These are phyloP conservation scores for Poecilia velifera DNA, from an alignment of 2,797 vertebrate genomes.

Conservation along the genomic window DNA sequence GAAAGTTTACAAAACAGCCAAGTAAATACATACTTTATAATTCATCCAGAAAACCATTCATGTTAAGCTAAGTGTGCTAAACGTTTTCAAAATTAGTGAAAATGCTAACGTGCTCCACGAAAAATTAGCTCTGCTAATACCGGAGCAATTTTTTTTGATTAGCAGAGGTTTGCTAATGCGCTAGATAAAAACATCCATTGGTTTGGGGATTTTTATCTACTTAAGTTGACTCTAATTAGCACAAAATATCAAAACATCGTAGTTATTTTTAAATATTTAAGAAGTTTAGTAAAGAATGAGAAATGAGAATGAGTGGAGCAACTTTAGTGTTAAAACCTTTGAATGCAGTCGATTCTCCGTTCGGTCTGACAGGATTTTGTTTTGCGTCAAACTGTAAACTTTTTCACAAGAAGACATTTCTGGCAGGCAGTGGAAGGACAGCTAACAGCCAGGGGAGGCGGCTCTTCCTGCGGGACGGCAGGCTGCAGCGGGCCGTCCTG, in stretches of 20 bases:
- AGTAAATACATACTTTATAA: too few species aligned
- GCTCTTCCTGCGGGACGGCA: slow-evolving; percentile 19
- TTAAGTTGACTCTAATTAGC: neutral
- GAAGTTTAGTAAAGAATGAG: neutral
- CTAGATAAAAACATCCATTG: too few species aligned
- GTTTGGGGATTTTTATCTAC: neutral
- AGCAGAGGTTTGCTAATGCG: too few species aligned
- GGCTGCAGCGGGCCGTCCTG: neutral
- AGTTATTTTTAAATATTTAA: neutral
- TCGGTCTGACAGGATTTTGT: neutral
- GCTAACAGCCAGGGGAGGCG: neutral
- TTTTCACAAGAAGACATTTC: neutral
- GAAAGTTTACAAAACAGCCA: too few species aligned
- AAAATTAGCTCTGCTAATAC: too few species aligned
- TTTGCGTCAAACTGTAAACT: neutral
- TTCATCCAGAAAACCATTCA: too few species aligned
- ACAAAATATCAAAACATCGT: neutral
- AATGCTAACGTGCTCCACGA: too few species aligned
- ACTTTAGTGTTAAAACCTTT: neutral
- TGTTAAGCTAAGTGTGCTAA: too few species aligned
- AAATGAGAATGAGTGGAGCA: neutral
- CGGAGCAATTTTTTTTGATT: too few species aligned
- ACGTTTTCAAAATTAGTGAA: too few species aligned
- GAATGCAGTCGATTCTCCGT: neutral
- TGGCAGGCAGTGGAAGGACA: neutral